These are phyloP conservation scores for Torymus texanus DNA, from an alignment of 2,888 invertebrate genomes.

Conservation along the genomic window DNA sequence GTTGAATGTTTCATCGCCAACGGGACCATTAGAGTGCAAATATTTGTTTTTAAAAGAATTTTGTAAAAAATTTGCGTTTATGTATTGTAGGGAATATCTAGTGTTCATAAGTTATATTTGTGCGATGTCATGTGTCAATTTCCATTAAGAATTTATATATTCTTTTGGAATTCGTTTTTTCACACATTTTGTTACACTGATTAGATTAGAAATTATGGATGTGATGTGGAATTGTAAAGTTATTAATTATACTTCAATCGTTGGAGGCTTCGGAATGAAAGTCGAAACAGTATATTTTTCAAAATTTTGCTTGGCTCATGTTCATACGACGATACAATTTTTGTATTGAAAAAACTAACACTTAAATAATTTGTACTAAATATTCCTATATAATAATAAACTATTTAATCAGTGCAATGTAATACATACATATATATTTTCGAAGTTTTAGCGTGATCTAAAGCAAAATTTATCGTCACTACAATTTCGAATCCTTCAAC, in stretches of 20 bases:
- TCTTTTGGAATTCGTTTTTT: conserved; percentile 4
- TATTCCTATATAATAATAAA: not conserved
- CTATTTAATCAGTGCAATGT: not conserved
- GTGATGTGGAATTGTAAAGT: conserved; percentile 23
- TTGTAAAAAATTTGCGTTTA: not conserved
- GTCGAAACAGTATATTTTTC: not conserved
- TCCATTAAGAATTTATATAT: not conserved
- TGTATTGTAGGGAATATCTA: conserved; percentile 3
- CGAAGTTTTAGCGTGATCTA: not conserved
- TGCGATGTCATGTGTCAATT: conserved; percentile 18
- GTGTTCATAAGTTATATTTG: conserved; percentile 16
- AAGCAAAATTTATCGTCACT: conserved; percentile 8
- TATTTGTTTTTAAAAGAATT: conserved; percentile 32
- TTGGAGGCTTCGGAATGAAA: conserved; percentile 35
- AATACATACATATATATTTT: not conserved
- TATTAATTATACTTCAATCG: conserved; percentile 37
- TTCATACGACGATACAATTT: conserved; percentile 3
- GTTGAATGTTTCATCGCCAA: conserved; percentile 43
- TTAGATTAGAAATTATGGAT: conserved; percentile 29
- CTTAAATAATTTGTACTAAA: not conserved
- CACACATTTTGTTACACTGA: conserved; percentile 20
- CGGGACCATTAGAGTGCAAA: conserved; percentile 56
- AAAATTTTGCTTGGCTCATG: conserved; percentile 15
- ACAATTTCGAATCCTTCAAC: conserved; percentile 21
- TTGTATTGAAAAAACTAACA: not conserved